These are phyloP conservation scores for Dicycla oo DNA, from an alignment of 2,888 invertebrate genomes.

Conservation along the genomic window DNA sequence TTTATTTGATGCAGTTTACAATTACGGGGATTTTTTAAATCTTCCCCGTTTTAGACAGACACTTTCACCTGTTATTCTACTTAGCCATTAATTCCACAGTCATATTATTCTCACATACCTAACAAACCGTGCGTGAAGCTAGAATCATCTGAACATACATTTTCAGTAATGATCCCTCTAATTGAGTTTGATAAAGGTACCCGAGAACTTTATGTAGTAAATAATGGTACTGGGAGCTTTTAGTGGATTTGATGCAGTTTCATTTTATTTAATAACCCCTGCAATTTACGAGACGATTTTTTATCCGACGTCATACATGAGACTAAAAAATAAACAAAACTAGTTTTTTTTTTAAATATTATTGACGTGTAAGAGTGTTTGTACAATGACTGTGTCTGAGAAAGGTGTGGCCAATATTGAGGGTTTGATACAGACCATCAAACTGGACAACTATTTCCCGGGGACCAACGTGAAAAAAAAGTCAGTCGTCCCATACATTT, in stretches of 20 bases:
- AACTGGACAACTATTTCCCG: no score
- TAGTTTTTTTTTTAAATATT: neutral
- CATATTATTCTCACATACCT: neutral
- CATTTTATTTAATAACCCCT: slow-evolving; percentile 2
- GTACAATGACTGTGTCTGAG: no score
- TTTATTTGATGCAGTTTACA: no score
- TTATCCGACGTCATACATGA: neutral
- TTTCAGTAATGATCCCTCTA: slow-evolving; percentile 54
- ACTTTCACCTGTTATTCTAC: neutral
- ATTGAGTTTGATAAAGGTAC: slow-evolving; percentile 63
- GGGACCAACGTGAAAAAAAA: no score
- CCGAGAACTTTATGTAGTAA: slow-evolving; percentile 3
- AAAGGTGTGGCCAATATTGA: no score
- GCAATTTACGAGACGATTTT: neutral
- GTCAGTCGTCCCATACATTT: no score
- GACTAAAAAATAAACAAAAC: neutral
- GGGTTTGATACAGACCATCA: no score
- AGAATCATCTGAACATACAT: slow-evolving; percentile 25
- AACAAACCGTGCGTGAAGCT: slow-evolving; percentile 9
- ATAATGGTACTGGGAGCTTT: slow-evolving; percentile 27
- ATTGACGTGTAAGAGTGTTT: neutral
- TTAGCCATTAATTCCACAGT: neutral
- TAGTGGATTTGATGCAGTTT: slow-evolving; percentile 5
- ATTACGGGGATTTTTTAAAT: no score
- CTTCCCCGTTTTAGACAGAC: no score